A percentile compares a stretch with the other conserved stretches of the same genome.
phyloP scores from a whole-genome alignment of 2,113 vertebrate genomes.

The Burhinus bistriatus region DNA sequence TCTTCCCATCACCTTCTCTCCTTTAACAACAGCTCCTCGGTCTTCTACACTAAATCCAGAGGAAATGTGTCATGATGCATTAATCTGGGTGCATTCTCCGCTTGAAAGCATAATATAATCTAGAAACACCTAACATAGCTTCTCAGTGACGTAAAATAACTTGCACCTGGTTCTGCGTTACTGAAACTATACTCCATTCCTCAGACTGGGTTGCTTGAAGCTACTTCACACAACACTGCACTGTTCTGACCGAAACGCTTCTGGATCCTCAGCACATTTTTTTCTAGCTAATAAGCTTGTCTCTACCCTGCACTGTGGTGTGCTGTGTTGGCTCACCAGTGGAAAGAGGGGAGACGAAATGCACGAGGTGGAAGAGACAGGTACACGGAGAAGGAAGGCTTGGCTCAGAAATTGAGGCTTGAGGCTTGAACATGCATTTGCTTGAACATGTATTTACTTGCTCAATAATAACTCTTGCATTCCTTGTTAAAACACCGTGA shows the following conservation, averaged over 20 bases:
- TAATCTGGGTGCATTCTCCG: not conserved
- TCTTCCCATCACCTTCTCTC: not conserved
- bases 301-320: not conserved
- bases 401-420: not conserved
- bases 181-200: not conserved
- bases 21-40: accelerated
- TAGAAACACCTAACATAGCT: not conserved
- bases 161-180: not conserved
- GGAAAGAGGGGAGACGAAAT: not conserved
- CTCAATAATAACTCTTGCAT: not conserved
- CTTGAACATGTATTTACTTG: not conserved
- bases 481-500: not conserved
- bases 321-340: not conserved
- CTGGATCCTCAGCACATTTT: not conserved
- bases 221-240: not conserved
- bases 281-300: not conserved
- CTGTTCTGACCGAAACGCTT: not conserved
- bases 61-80: accelerated
- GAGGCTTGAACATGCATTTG: not conserved
- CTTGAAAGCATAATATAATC: not conserved
- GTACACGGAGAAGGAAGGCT: not conserved
- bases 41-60: not conserved
- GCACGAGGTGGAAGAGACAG: accelerated
- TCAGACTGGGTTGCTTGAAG: not conserved
- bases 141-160: not conserved